These are phyloP conservation scores for Beaufortia kweichowensis DNA, from an alignment of 2,113 vertebrate genomes.

Conservation along the genomic window DNA sequence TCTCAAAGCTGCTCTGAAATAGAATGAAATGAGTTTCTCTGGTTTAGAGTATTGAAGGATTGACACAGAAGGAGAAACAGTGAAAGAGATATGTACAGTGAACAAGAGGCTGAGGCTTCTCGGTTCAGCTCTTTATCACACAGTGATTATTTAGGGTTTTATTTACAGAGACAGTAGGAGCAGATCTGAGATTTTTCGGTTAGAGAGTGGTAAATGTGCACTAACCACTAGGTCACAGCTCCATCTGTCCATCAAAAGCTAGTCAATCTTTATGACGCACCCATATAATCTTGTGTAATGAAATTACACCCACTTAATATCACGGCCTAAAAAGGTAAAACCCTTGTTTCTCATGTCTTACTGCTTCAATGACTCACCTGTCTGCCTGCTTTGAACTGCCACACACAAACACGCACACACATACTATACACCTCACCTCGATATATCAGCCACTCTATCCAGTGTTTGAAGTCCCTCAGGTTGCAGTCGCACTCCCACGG, in stretches of 20 bases:
- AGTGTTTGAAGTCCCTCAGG: slow-evolving; percentile 96
- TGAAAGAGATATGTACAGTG: slow-evolving; percentile 36
- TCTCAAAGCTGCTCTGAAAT: slow-evolving; percentile 31
- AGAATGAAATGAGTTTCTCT: slow-evolving; percentile 36
- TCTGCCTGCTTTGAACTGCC: not conserved
- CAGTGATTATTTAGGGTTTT: not conserved
- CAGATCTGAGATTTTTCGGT: too few species aligned
- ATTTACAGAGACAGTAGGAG: too few species aligned
- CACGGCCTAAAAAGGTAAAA: too few species aligned
- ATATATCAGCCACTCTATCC: slow-evolving; percentile 99
- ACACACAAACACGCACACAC: too few species aligned
- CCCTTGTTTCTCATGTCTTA: not conserved
- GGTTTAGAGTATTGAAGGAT: slow-evolving; percentile 24
- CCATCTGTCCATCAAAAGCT: too few species aligned
- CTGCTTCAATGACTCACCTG: not conserved
- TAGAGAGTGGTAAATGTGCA: too few species aligned
- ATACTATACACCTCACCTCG: slow-evolving; percentile 77
- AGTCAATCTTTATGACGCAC: too few species aligned
- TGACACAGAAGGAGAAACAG: slow-evolving; percentile 57
- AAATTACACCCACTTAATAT: too few species aligned
- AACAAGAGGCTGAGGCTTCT: slow-evolving; percentile 1
- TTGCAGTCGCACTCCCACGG: slow-evolving; percentile 99
- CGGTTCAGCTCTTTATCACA: too few species aligned
- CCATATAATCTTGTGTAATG: too few species aligned
- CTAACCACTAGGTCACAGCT: too few species aligned